Conservation (phyloP, 23 tunicate genomes). For the Halocynthia aurantium region DNA sequence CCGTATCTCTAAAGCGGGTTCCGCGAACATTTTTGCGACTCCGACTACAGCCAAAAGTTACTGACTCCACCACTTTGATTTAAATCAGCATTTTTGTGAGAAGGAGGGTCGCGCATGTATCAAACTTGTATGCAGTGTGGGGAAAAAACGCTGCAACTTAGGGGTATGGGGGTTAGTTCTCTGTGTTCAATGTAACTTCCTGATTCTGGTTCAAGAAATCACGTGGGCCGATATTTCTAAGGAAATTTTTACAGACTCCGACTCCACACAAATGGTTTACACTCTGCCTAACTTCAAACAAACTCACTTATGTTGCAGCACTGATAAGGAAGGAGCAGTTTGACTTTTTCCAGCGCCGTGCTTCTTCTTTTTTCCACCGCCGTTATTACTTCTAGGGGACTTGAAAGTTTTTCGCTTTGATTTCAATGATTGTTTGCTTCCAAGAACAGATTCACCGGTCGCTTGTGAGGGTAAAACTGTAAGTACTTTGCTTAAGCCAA, state of each 20-base stretch:
- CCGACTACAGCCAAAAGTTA: too few species aligned
- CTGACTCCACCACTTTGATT: too few species aligned
- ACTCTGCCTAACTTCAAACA: not conserved
- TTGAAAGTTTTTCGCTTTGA: not conserved
- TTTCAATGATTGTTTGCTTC: not conserved
- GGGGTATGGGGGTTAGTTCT: too few species aligned
- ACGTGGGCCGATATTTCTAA: not conserved
- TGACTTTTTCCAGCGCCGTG: not conserved
- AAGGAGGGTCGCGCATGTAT: too few species aligned
- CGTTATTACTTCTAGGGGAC: not conserved
- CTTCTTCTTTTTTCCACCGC: not conserved
- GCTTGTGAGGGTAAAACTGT: not conserved
- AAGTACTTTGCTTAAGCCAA: too few species aligned
- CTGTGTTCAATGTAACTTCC: too few species aligned
- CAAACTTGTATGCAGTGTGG: too few species aligned
- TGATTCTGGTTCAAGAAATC: not conserved
- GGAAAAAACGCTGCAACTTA: too few species aligned
- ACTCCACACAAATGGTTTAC: not conserved
- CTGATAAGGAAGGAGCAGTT: slow-evolving; percentile 1
- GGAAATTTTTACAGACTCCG: not conserved
- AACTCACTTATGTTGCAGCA: not conserved
- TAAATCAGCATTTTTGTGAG: too few species aligned
- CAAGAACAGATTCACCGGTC: not conserved
- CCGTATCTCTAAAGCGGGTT: too few species aligned
- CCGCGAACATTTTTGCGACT: too few species aligned